Percentiles rank a stretch among this genome's conserved stretches.
phyloP scores from a whole-genome alignment of 2,797 vertebrate species.

The Rhinichthys osculus region DNA sequence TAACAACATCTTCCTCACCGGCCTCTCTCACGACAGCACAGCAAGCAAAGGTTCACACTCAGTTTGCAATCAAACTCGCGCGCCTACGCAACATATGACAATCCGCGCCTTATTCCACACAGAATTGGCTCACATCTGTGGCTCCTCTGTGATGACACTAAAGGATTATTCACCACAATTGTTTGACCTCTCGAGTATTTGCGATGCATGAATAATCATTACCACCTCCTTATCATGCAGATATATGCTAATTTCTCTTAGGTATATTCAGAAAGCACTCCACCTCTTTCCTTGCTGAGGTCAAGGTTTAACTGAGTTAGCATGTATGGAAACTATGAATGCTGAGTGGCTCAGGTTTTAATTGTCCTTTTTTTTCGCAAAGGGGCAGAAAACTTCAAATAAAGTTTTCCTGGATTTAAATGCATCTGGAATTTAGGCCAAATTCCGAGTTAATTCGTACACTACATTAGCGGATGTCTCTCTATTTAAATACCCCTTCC shows the following conservation, averaged over 20 bases:
- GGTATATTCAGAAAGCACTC: slow-evolving; percentile 72
- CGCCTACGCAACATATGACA: slow-evolving; percentile 58
- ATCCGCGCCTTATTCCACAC: slow-evolving; percentile 51
- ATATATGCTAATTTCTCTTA: slow-evolving; percentile 77
- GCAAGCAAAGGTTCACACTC: slow-evolving; percentile 55
- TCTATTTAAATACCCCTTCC: slow-evolving; percentile 62
- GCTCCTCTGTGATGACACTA: slow-evolving; percentile 46
- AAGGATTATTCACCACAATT: slow-evolving; percentile 61
- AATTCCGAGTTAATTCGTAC: slow-evolving; percentile 31
- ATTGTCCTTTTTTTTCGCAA: slow-evolving; percentile 3
- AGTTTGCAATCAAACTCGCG: slow-evolving; percentile 54
- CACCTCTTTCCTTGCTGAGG: slow-evolving; percentile 33
- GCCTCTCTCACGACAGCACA: slow-evolving; percentile 51
- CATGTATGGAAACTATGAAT: slow-evolving; percentile 21
- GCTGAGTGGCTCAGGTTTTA: slow-evolving; percentile 24
- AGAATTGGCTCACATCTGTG: slow-evolving; percentile 61
- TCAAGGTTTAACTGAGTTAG: slow-evolving; percentile 37
- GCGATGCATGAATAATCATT: slow-evolving; percentile 73
- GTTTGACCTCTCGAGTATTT: slow-evolving; percentile 44
- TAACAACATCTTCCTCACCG: slow-evolving; percentile 57
- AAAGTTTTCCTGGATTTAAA: slow-evolving; percentile 29
- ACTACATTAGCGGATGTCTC: slow-evolving; percentile 27
- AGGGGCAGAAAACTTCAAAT: background rate
- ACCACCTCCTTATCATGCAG: slow-evolving; percentile 77
- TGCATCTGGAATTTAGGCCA: slow-evolving; percentile 10